Conservation (phyloP, 2,888 invertebrate genomes). For the Drosophila antonietae region DNA sequence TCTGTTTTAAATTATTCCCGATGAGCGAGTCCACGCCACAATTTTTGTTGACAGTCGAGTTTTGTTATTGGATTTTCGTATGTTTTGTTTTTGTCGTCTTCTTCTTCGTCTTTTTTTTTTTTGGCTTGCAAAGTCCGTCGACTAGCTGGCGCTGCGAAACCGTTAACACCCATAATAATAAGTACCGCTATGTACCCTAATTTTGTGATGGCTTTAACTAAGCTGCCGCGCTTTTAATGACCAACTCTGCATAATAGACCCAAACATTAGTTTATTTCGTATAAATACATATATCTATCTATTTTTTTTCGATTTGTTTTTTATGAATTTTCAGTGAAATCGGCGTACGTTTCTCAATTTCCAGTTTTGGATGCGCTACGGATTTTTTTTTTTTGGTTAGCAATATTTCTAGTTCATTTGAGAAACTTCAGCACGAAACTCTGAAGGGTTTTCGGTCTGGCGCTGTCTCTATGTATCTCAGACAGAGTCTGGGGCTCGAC, state of each 20-base stretch:
- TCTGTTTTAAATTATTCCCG: conserved; percentile 72
- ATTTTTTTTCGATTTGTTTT: background rate
- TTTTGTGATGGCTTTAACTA: conserved; percentile 63
- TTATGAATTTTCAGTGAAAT: conserved; percentile 57
- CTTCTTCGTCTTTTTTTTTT: background rate
- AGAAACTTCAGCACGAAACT: conserved; percentile 49
- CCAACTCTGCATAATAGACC: conserved; percentile 68
- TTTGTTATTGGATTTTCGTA: conserved; percentile 27
- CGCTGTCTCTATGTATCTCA: conserved; percentile 2
- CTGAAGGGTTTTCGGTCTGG: conserved; percentile 28
- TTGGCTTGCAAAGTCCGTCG: conserved; percentile 55
- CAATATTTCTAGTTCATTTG: conserved; percentile 73
- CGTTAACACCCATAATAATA: conserved; percentile 82
- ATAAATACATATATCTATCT: conserved; percentile 1
- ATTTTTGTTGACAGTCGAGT: conserved; percentile 59
- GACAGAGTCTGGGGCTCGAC: conserved; percentile 25
- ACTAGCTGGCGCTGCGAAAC: conserved; percentile 73
- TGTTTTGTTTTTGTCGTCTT: background rate
- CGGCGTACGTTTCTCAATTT: conserved; percentile 57
- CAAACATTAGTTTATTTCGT: conserved; percentile 4
- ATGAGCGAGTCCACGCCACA: conserved; percentile 28
- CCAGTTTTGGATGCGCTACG: conserved; percentile 62
- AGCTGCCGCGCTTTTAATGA: conserved; percentile 66
- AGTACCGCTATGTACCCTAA: conserved; percentile 83
- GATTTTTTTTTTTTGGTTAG: conserved; percentile 26